phyloP scores from a whole-genome alignment of 2,113 vertebrate genomes.

The Ranitomeya imitator region DNA sequence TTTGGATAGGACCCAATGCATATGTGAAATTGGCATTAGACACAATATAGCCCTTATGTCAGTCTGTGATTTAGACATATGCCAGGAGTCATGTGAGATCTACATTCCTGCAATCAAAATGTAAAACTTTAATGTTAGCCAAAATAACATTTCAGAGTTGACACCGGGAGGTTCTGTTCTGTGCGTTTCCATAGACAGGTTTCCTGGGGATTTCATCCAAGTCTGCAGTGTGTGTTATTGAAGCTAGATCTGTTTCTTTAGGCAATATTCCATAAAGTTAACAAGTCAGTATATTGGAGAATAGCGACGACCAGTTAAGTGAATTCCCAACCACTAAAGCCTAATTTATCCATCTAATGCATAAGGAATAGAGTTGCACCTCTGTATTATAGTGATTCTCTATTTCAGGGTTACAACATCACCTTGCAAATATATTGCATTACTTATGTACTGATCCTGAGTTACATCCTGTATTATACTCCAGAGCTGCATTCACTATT shows the following conservation, averaged over 20 bases:
- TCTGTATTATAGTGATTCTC: too few relatives aligned
- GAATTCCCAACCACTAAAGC: not conserved
- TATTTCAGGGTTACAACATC: too few relatives aligned
- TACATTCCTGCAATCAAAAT: slow-evolving; percentile 11
- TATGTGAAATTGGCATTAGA: not conserved
- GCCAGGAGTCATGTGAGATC: slow-evolving; percentile 15
- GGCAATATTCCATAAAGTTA: not conserved
- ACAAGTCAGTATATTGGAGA: not conserved
- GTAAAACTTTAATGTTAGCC: slow-evolving; percentile 2
- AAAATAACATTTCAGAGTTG: slow-evolving; percentile 15
- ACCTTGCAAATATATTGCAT: too few relatives aligned
- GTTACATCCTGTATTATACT: not conserved
- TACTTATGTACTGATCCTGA: not conserved
- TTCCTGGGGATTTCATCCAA: slow-evolving; percentile 16
- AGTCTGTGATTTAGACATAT: slow-evolving; percentile 10
- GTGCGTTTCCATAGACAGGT: not conserved
- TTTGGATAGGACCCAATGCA: not conserved
- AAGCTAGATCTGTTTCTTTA: not conserved
- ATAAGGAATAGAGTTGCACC: too few relatives aligned
- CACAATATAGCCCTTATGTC: slow-evolving; percentile 36
- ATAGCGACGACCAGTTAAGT: not conserved
- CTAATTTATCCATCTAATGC: too few relatives aligned
- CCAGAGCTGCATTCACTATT: not conserved
- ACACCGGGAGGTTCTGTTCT: not conserved
- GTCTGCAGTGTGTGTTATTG: not conserved